phyloP scores from a whole-genome alignment of 2,888 invertebrate species.

The Conus canariensis region DNA sequence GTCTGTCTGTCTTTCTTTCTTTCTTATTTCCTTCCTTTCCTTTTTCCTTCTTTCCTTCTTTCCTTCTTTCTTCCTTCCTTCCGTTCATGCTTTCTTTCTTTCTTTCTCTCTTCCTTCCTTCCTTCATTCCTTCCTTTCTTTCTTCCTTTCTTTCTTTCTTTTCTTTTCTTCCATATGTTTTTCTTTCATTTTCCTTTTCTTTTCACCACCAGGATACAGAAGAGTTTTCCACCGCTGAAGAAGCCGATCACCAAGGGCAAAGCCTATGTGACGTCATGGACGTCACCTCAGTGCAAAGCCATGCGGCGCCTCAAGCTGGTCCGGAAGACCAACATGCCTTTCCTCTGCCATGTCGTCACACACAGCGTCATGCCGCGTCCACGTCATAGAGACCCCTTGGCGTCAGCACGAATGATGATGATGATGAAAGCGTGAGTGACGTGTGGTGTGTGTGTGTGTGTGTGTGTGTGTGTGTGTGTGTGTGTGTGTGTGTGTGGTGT shows the following conservation, averaged over 20 bases:
- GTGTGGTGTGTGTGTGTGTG: neutral
- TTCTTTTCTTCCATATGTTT: too few species aligned
- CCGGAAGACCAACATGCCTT: slow-evolving; percentile 36
- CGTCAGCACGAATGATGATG: slow-evolving; percentile 6
- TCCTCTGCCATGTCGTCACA: slow-evolving; percentile 42
- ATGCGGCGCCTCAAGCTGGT: slow-evolving; percentile 24
- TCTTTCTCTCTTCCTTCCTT: slow-evolving; percentile 35
- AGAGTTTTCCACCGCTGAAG: neutral
- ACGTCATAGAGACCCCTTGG: neutral
- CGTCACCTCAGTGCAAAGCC: slow-evolving; percentile 33
- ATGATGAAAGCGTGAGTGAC: slow-evolving; percentile 29
- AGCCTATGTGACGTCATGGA: neutral
- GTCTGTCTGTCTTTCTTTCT: too few species aligned
- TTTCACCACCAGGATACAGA: neutral
- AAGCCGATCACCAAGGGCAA: neutral
- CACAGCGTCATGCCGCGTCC: slow-evolving; percentile 41
- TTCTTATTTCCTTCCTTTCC: too few species aligned
- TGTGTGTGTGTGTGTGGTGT: too few species aligned
- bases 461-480: too few species aligned
- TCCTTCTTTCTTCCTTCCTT: neutral
- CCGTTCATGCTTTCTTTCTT: neutral
- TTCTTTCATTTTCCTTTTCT: too few species aligned
- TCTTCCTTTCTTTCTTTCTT: too few species aligned
- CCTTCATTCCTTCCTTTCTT: neutral
- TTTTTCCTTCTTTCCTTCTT: slow-evolving; percentile 45